Percentiles rank a stretch among this genome's conserved stretches.
Evolutionary conservation across 1,140 invertebrate species (phyloP).

Genomic region (Oreohelix idahoensis): DNA sequence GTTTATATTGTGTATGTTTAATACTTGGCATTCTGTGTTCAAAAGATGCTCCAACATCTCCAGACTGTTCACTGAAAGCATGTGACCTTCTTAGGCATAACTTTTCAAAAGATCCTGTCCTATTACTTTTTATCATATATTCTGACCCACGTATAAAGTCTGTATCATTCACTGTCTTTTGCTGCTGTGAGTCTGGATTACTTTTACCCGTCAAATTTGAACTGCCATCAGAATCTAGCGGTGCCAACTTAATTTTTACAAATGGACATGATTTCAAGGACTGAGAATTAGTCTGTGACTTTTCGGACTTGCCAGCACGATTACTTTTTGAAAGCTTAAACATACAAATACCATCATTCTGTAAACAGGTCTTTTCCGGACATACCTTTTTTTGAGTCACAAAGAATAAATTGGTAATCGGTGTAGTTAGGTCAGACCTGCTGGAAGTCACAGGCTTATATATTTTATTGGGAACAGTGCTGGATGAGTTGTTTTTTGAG

Average conservation of each 20-base stretch:
- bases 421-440: not conserved
- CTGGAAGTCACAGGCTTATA: not conserved
- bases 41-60: not conserved
- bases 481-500: conserved; percentile 23
- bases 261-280: not conserved
- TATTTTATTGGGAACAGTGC: not conserved
- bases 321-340: not conserved
- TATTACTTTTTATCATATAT: not conserved
- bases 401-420: not conserved
- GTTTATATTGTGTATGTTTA: not conserved
- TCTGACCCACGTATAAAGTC: too few species aligned
- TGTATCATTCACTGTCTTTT: too few species aligned
- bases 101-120: not conserved
- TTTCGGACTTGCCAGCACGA: not conserved
- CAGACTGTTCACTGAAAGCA: not conserved
- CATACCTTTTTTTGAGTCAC: not conserved
- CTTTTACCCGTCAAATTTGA: not conserved
- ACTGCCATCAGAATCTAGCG: not conserved
- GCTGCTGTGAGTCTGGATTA: not conserved
- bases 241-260: not conserved
- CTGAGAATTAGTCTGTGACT: not conserved
- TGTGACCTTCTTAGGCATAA: not conserved
- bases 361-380: not conserved
- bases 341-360: not conserved
- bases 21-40: not conserved